Base-by-base conservation (phyloP, 1,140 invertebrate species). In the Euura saliciscinereae region DNA sequence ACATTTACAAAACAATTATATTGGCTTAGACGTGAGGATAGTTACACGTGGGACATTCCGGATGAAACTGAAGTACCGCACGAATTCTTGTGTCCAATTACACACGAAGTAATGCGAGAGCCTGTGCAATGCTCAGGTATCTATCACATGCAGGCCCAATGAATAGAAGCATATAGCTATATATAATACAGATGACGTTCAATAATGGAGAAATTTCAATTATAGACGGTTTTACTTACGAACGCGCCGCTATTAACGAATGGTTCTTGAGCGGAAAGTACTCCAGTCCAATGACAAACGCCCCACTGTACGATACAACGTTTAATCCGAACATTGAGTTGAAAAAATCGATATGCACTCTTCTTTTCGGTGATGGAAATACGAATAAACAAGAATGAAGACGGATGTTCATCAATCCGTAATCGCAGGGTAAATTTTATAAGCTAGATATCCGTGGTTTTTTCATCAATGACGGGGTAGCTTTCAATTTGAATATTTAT, bases 21-120 rank as follows among this genome's bases (percentile, higher is more conserved):
- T 59, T 90, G 89, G 90, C 78, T 90, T 7, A 89, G 89, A 80
- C 80, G 85, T 45, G 83, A 85, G 69, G 86, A 83, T 67, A 74
- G 46, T 44, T 79, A 76, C 66, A 6, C 46, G 46, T 44, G 44
- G 43, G 73, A 81, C 43, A 71, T 79, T 13, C 65, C 76, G n/a
- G 81, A 79, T 28, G 79, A 83, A 2, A 65, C 74, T 6, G 84
- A 89, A 59, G 81, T 90, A 44, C 92, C 92, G 4, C 84, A 92
- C 75, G 93, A 95, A 80, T 94, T 92, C 79, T 80, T 94, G n/a
- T 96, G 94, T 86, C 94, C 94, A 8, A 95, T 96, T 42, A 95
- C 94, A 0, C 92, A 94, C 69, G 93, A 95, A 78, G 88, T 95
- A 44, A 95, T 95, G 93, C 89, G 88, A 71, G 92, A 95, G 80